phyloP scores from a whole-genome alignment of 2,797 vertebrate species.

The Galagoides demidoff region DNA sequence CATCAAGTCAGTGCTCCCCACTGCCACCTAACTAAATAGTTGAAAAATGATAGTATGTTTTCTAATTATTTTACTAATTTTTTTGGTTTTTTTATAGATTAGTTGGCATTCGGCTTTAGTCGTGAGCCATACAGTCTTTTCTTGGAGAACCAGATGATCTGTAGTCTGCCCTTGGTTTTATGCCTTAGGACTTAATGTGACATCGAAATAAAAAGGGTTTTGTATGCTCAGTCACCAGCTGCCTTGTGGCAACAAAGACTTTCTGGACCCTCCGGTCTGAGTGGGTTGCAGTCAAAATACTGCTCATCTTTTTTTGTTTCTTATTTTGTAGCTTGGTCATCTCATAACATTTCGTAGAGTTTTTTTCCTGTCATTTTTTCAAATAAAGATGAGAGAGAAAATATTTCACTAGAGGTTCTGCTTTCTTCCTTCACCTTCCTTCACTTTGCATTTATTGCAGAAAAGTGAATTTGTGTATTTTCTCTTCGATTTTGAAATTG shows the following conservation, averaged over 20 bases:
- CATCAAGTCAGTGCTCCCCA: not conserved
- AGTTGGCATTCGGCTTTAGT: not conserved
- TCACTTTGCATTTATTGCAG: not conserved
- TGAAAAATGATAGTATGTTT: not conserved
- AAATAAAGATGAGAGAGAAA: not conserved
- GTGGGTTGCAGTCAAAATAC: conserved; percentile 36
- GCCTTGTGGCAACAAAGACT: conserved; percentile 7
- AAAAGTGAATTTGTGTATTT: conserved; percentile 18
- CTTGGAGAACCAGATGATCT: not conserved
- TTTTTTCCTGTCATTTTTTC: conserved; percentile 27
- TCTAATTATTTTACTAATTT: not conserved
- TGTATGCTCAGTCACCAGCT: conserved; percentile 22
- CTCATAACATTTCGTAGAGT: not conserved
- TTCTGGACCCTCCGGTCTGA: conserved; percentile 11
- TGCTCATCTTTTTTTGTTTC: not conserved
- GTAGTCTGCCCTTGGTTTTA: not conserved
- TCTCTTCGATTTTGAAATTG: not conserved
- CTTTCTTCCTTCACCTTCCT: not conserved
- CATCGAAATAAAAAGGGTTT: conserved; percentile 62
- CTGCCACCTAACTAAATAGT: not conserved
- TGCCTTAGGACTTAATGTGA: conserved; percentile 47
- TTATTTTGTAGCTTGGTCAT: not conserved
- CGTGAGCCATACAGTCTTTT: not conserved
- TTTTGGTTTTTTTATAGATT: not conserved
- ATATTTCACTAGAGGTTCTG: not conserved